Conservation (phyloP, 2,888 invertebrate genomes). For the Tipula helvola region DNA sequence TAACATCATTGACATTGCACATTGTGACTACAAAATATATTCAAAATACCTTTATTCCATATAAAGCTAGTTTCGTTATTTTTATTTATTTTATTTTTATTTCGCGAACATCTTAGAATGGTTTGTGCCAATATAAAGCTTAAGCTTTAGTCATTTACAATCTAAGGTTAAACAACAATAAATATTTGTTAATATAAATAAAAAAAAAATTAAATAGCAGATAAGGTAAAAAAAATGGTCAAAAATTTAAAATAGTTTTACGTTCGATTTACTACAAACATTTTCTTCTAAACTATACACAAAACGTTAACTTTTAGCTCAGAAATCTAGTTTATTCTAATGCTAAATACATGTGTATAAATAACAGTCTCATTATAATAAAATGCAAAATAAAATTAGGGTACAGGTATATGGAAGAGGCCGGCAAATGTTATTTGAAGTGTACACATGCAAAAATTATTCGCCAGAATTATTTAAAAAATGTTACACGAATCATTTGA, state of each 20-base stretch:
- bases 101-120: background rate
- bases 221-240: background rate
- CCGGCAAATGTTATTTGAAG: background rate
- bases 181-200: background rate
- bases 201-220: background rate
- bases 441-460: background rate
- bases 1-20: background rate
- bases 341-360: background rate
- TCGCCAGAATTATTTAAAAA: background rate
- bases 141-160: background rate
- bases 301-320: background rate
- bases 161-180: slow-evolving; percentile 4
- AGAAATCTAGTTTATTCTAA: background rate
- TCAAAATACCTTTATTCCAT: slow-evolving; percentile 4
- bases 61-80: background rate
- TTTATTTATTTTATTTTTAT: background rate
- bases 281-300: background rate
- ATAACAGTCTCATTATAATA: background rate
- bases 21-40: background rate
- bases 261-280: background rate
- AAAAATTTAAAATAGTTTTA: background rate
- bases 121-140: background rate
- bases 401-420: background rate
- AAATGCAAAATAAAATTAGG: background rate
- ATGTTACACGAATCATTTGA: background rate